phyloP scores from a whole-genome alignment of 2,888 invertebrate genomes.

The Parthenolecanium corni region DNA sequence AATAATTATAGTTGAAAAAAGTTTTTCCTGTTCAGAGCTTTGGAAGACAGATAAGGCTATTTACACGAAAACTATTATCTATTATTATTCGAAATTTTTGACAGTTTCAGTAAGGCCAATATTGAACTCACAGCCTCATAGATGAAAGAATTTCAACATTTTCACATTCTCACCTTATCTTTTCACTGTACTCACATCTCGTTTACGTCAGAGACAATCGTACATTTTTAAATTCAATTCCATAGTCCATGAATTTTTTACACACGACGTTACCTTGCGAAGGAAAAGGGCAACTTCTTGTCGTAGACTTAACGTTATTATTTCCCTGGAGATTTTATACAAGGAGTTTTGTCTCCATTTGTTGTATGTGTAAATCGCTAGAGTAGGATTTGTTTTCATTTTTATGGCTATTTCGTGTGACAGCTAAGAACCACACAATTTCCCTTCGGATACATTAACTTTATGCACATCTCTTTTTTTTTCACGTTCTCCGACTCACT shows the following conservation, averaged over 20 bases:
- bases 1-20: too few relatives aligned
- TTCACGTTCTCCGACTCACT: neutral
- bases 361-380: slow-evolving; percentile 15
- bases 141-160: too few relatives aligned
- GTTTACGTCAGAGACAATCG: neutral
- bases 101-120: too few relatives aligned
- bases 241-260: slow-evolving; percentile 19
- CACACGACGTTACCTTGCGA: slow-evolving; percentile 1
- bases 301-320: slow-evolving; percentile 19
- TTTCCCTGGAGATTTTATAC: slow-evolving; percentile 12
- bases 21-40: too few relatives aligned
- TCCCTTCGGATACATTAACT: slow-evolving; percentile 16
- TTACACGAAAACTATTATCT: too few relatives aligned
- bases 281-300: slow-evolving; percentile 1
- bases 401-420: slow-evolving; percentile 25
- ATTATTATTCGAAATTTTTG: too few relatives aligned
- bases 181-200: too few relatives aligned
- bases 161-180: too few relatives aligned
- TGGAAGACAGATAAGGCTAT: too few relatives aligned
- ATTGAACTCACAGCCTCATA: too few relatives aligned
- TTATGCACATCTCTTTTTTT: slow-evolving; percentile 1
- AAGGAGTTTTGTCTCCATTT: slow-evolving; percentile 7
- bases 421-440: slow-evolving; percentile 16
- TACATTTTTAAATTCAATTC: slow-evolving; percentile 28
- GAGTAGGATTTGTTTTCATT: slow-evolving; percentile 28